Percentiles rank a stretch among this genome's conserved stretches.
Conservation (phyloP, 2,888 invertebrate genomes). For the Pseudolycoriella hygida region DNA sequence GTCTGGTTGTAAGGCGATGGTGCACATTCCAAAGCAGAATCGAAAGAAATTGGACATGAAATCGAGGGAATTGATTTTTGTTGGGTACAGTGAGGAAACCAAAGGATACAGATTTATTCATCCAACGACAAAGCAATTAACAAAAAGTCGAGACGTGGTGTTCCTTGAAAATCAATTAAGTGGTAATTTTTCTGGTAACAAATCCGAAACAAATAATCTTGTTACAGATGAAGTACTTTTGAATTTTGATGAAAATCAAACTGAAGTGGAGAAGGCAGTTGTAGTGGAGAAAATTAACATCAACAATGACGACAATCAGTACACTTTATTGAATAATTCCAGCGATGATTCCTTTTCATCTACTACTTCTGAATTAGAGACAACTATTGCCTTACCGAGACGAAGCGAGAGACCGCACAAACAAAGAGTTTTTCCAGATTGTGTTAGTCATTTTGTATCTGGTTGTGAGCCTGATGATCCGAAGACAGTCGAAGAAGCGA, state of each 20-base stretch:
- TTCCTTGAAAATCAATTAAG: slow-evolving; percentile 1
- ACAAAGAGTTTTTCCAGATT: no score
- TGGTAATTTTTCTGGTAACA: no score
- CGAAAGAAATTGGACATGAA: slow-evolving; percentile 18
- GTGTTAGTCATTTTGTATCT: neutral
- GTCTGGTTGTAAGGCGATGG: slow-evolving; percentile 21
- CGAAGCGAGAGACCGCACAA: neutral
- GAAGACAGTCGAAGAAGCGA: no score
- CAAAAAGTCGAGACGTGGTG: slow-evolving; percentile 6
- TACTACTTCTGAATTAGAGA: neutral
- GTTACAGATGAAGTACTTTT: neutral
- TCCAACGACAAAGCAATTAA: slow-evolving; percentile 8
- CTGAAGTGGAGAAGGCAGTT: no score
- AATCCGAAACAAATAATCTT: neutral
- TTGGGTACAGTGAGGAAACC: slow-evolving; percentile 18
- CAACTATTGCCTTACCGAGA: neutral
- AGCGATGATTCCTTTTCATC: neutral
- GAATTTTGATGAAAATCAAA: neutral
- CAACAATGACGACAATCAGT: neutral
- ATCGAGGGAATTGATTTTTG: slow-evolving; percentile 16
- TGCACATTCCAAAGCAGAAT: slow-evolving; percentile 19
- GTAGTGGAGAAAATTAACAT: no score
- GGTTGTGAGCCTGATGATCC: no score
- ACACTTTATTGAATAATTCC: neutral
- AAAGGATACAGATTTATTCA: slow-evolving; percentile 14